Base-by-base conservation (phyloP, 2,113 vertebrate genomes). In the Zosterops hypoxanthus region DNA sequence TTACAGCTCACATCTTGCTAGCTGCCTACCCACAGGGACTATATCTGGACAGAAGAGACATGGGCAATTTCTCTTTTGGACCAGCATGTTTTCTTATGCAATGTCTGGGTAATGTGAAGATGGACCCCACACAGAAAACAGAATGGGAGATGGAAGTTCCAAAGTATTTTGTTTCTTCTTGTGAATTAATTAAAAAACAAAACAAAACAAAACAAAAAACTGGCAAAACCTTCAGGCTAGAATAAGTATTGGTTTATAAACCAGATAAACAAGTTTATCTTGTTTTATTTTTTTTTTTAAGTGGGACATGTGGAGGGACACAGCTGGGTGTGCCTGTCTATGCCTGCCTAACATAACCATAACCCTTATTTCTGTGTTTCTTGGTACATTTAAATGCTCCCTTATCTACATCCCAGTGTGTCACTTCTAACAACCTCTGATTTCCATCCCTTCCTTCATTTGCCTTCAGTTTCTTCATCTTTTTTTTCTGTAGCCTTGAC, bases 21-120 rank as follows among this genome's bases (percentile, higher is more conserved):
- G 8, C 26, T 92, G 22, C 10, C 21, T 60, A 16, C 12, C 15
- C 15, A 39, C 23, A 52, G 0, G 0, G 24, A 26, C 29, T 12
- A 0, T 2, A 14, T 15, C n/a, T 29, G 21, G 14, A n/a, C 25
- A 15, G 19, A 77, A 70, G 29, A 84, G 11, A 10, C 23, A 22
- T 3, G 14, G 14, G 12, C 9, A 11, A 46, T 36, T 86, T 65
- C 25, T 49, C 3, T 1, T 65, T 36, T 14, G 18, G 20, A 50
- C 15, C 49, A 75, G 24, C 0, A 4, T 36, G 12, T 42, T 61
- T 63, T 76, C 26, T 69, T 53, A n/a, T 36, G 12, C 31, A 14
- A 2, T 1, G 0, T 22, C 17, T 41, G 14, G 9, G 8, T n/a
- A 69, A 49, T 23, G 19, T 59, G 39, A 75, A 33, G 26, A 46